These are phyloP conservation scores for Ascaphus truei DNA, from an alignment of 2,113 vertebrate species.

Conservation along the genomic window DNA sequence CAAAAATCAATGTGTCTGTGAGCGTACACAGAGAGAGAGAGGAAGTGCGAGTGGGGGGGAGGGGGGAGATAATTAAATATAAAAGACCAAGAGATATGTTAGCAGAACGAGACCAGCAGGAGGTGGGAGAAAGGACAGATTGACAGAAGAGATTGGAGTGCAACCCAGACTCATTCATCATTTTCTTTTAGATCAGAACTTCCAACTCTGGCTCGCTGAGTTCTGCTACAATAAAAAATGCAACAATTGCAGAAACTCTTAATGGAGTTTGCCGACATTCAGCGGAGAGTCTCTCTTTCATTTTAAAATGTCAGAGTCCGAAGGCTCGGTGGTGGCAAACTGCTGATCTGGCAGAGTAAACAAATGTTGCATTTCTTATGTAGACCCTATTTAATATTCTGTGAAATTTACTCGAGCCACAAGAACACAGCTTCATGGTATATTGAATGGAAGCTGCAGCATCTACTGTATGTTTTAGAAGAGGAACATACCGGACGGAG, in stretches of 20 bases:
- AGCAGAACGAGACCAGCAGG: background rate
- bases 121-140: background rate
- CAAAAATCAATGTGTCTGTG: slow-evolving; percentile 36
- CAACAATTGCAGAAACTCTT: background rate
- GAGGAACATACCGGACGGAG: too few relatives aligned
- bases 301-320: background rate
- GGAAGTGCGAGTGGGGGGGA: background rate
- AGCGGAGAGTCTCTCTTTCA: background rate
- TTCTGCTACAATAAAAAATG: background rate
- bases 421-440: too few relatives aligned
- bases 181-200: background rate
- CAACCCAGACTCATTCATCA: background rate
- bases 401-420: too few relatives aligned
- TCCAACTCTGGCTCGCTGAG: background rate
- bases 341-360: too few relatives aligned
- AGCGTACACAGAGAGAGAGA: slow-evolving; percentile 18
- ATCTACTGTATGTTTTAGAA: too few relatives aligned
- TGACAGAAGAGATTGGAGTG: background rate
- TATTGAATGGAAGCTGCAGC: too few relatives aligned
- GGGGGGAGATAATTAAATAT: slow-evolving; percentile 19
- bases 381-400: too few relatives aligned
- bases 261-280: background rate
- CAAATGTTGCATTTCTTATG: too few relatives aligned
- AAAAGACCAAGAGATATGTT: slow-evolving; percentile 11
- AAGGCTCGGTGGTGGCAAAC: background rate